Base-by-base conservation (phyloP, 2,113 vertebrate species). In the Halcyon malimbica region DNA sequence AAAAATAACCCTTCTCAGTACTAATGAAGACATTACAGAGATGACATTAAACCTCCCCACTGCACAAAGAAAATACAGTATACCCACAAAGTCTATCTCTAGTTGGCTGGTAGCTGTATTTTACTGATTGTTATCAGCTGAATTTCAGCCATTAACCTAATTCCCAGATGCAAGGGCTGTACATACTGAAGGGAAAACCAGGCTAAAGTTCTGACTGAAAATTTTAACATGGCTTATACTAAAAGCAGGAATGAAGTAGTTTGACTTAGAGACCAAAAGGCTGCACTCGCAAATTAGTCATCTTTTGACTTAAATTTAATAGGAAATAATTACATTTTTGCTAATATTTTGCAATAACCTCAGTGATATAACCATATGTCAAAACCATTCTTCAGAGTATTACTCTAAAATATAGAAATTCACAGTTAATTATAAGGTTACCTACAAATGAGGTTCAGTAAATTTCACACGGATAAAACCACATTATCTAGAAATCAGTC, bases 151-250 rank as follows among this genome's bases (percentile, higher is more conserved):
- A 71, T 17, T 51, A 79, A 16, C 15, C 8, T 42, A 51, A 37
- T 10, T 60, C 39, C 19, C 51, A 86, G 37, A 44, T 8, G 18
- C 8, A 78, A 23, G 24, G 13, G 3, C 31, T 73, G 13, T 19
- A 1, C 18, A 21, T 1, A 24, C 0, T 33, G 11, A 65, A 83
- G 0, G 13, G 31, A 96, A 73, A 76, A 62, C 1, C 4, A 86
- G 9, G 16, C 37, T 74, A 25, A 54, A 65, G 9, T 20, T 57
- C 12, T 12, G 12, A 91, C 16, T 13, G 70, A 79, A 89, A 65
- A 41, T 26, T 81, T 90, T 78, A 78, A 26, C 5, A 44, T 2
- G 11, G 13, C 9, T 92, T 0, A 0, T 48, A 7, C 17, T 65
- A 77, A 62, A 86, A 90, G 64, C 51, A 81, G 21, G 50, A 73